phyloP scores from a whole-genome alignment of 1,140 invertebrate genomes.

The Globodera ellingtonae region DNA sequence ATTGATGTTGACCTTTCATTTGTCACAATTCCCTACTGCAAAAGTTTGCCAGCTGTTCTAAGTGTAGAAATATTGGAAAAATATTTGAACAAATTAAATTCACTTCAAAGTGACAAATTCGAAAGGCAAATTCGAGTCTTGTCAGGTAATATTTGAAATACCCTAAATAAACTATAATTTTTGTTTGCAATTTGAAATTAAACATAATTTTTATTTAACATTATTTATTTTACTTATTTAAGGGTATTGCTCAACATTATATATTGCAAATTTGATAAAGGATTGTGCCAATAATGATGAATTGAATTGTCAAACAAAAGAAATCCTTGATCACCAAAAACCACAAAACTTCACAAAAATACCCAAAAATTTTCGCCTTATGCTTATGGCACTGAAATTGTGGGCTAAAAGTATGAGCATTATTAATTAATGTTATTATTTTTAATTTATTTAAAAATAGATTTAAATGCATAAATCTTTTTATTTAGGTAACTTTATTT shows the following conservation, averaged over 20 bases:
- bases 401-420: conserved; percentile 21
- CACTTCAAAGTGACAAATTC: neutral
- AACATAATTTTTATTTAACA: no score
- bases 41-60: neutral
- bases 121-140: neutral
- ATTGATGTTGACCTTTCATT: neutral
- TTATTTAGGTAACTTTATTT: conserved; percentile 73
- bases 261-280: neutral
- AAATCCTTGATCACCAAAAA: no score
- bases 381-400: conserved; percentile 6
- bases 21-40: neutral
- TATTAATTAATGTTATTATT: conserved; percentile 60
- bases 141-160: neutral
- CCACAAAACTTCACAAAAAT: neutral
- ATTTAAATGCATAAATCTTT: no score
- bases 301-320: neutral
- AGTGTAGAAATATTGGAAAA: neutral
- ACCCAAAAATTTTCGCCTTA: neutral
- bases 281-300: neutral
- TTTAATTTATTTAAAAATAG: conserved; percentile 46
- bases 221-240: neutral
- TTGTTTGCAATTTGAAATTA: no score
- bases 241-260: neutral
- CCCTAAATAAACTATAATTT: neutral
- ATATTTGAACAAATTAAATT: neutral